These are phyloP conservation scores for Leucopsar rothschildi DNA, from an alignment of 2,113 vertebrate genomes.

Conservation along the genomic window DNA sequence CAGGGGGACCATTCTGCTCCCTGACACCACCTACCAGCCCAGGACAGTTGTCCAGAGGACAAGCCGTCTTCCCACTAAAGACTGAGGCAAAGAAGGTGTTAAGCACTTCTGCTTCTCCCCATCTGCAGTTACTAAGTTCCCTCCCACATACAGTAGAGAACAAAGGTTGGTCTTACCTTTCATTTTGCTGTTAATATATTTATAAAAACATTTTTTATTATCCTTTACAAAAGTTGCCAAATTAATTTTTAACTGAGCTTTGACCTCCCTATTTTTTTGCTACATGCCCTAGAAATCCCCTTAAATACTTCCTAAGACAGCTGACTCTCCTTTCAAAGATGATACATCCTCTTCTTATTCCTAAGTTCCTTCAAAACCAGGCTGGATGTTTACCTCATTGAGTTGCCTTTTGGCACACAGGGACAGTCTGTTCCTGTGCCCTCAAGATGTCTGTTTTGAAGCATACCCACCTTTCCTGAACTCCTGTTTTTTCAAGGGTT, in stretches of 20 bases:
- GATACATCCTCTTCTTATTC: background rate
- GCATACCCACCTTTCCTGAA: fast-evolving
- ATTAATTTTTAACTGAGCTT: background rate
- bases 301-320: background rate
- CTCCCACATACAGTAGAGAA: background rate
- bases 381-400: fast-evolving
- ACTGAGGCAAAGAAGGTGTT: background rate
- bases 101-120: background rate
- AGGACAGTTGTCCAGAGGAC: background rate
- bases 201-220: background rate
- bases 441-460: background rate
- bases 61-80: background rate
- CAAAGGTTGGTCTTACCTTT: background rate
- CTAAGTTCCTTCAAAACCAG: background rate
- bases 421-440: background rate
- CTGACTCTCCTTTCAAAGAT: background rate
- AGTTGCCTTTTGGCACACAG: background rate
- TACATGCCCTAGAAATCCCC: background rate
- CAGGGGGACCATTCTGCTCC: background rate
- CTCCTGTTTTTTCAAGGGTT: background rate
- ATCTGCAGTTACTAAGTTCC: background rate
- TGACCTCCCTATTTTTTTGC: background rate
- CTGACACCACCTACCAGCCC: background rate
- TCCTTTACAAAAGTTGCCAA: background rate
- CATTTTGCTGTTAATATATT: background rate